These are phyloP conservation scores for Sorex maritimensis DNA, from an alignment of 2,797 vertebrate genomes.

Conservation along the genomic window DNA sequence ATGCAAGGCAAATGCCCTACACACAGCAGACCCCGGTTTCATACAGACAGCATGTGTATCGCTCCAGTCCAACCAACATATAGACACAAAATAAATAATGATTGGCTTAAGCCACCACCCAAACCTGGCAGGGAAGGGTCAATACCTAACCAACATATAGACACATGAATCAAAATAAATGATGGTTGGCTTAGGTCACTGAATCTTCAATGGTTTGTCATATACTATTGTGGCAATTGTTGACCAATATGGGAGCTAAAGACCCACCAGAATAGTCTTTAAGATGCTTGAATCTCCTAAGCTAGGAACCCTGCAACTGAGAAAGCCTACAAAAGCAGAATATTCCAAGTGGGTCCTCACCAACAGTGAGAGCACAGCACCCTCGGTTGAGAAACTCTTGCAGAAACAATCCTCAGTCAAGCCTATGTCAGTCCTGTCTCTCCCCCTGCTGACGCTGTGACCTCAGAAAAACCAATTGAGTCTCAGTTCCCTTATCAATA, in stretches of 20 bases:
- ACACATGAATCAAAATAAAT: background rate
- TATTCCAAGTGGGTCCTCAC: background rate
- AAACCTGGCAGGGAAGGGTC: background rate
- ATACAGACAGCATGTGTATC: too few species aligned
- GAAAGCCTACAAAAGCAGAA: too few species aligned
- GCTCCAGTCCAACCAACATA: background rate
- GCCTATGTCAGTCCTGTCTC: background rate
- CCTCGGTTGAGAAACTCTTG: background rate
- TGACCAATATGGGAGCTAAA: background rate
- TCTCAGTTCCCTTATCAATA: background rate
- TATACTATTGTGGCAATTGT: background rate
- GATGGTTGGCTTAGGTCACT: background rate
- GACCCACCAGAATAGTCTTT: background rate
- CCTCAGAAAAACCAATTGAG: background rate
- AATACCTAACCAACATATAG: background rate
- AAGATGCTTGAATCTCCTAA: constrained; percentile 1
- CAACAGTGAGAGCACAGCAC: background rate
- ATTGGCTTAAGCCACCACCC: background rate
- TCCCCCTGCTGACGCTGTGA: background rate
- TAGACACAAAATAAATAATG: background rate
- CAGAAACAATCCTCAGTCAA: background rate
- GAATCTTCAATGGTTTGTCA: background rate
- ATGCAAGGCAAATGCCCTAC: too few species aligned
- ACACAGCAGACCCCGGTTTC: too few species aligned
- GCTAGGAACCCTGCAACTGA: background rate